These are phyloP conservation scores for Craseonycteris thonglongyai DNA, from an alignment of 2,113 vertebrate species.

Conservation along the genomic window DNA sequence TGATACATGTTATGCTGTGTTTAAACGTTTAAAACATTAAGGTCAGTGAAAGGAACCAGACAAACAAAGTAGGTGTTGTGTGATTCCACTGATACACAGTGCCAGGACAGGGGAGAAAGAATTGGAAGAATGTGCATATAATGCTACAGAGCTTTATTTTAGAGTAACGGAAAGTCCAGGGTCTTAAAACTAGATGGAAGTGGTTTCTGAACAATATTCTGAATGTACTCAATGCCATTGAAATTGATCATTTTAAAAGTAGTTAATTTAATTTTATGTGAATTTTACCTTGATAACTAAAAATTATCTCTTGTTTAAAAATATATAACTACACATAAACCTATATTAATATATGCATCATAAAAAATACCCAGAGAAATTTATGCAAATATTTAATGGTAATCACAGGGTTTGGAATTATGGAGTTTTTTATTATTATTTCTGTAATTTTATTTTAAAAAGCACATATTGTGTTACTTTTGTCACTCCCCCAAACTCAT, in stretches of 20 bases:
- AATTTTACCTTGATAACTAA: background rate
- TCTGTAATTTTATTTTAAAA: slow-evolving; percentile 1
- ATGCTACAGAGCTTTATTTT: background rate
- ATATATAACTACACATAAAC: background rate
- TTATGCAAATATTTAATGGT: background rate
- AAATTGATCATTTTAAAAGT: background rate
- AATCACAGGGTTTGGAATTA: background rate
- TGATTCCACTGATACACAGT: background rate
- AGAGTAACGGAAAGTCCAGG: background rate
- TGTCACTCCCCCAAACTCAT: background rate
- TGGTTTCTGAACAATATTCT: background rate
- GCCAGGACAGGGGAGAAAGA: fast-evolving
- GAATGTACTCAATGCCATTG: background rate
- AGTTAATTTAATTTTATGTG: background rate
- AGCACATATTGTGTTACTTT: background rate
- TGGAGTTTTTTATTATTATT: background rate
- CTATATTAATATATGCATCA: background rate
- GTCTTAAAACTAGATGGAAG: background rate
- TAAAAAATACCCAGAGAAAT: background rate
- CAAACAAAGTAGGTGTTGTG: background rate
- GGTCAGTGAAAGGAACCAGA: background rate
- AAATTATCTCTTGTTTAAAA: background rate
- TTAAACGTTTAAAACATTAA: background rate
- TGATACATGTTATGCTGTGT: background rate
- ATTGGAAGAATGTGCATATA: background rate